phyloP scores from a whole-genome alignment of 2,113 vertebrate genomes.

The Pterocles gutturalis region DNA sequence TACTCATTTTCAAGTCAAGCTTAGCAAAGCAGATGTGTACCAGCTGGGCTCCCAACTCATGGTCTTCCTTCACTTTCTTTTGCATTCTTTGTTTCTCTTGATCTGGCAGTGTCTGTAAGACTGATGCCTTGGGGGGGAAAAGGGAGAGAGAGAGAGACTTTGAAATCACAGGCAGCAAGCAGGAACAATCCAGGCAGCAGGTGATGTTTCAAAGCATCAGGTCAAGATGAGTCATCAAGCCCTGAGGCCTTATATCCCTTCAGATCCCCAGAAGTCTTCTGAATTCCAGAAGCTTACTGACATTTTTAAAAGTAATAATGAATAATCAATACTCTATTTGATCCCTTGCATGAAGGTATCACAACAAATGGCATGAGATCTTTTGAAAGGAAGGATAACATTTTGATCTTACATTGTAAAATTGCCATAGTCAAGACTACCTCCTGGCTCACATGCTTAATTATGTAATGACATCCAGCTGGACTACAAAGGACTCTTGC shows the following conservation, averaged over 20 bases:
- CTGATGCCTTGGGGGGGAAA: not conserved
- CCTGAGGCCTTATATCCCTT: constrained; percentile 5
- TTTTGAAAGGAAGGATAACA: constrained; percentile 36
- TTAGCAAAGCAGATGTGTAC: constrained; percentile 34
- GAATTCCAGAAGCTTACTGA: constrained; percentile 57
- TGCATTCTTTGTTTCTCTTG: constrained; percentile 51
- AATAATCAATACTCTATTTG: constrained; percentile 65
- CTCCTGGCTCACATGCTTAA: constrained; percentile 31
- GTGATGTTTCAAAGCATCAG: constrained; percentile 66
- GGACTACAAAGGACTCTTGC: constrained; percentile 6
- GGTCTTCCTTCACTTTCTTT: constrained; percentile 42
- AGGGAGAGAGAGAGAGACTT: not conserved
- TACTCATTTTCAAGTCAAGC: constrained; percentile 5
- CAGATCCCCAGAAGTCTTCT: constrained; percentile 36
- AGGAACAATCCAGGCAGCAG: constrained; percentile 59
- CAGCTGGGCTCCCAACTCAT: constrained; percentile 6
- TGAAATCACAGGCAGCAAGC: constrained; percentile 42
- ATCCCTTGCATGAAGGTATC: constrained; percentile 42
- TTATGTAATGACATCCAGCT: constrained; percentile 38
- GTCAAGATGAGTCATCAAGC: constrained; percentile 53
- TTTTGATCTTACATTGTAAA: constrained; percentile 54
- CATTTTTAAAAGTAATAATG: constrained; percentile 60
- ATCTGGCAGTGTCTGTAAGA: constrained; percentile 38
- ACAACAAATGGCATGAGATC: constrained; percentile 17
- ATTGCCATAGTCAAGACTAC: not conserved